These are phyloP conservation scores for Cryptotermes secundus DNA, from an alignment of 1,140 invertebrate genomes.

Conservation along the genomic window DNA sequence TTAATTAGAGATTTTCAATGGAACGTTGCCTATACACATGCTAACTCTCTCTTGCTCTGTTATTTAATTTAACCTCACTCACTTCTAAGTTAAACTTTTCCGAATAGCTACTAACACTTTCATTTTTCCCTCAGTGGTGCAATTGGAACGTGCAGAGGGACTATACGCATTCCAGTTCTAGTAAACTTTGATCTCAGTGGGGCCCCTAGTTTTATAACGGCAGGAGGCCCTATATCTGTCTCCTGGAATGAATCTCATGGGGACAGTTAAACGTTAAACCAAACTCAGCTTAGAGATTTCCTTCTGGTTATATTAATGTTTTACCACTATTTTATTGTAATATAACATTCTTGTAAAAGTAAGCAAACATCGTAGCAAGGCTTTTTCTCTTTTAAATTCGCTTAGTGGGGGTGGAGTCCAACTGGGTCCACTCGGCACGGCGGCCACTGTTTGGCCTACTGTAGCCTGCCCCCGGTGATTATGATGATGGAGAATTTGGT, in stretches of 20 bases:
- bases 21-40: neutral
- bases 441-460: too few species aligned
- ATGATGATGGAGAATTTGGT: too few species aligned
- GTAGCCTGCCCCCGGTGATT: too few species aligned
- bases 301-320: too few species aligned
- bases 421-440: too few species aligned
- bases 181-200: neutral
- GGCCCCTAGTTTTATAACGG: neutral
- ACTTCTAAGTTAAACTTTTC: neutral
- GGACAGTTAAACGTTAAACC: neutral
- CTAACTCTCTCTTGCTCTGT: neutral
- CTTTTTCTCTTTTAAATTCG: too few species aligned
- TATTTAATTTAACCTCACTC: neutral
- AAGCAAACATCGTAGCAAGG: too few species aligned
- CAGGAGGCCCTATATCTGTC: neutral
- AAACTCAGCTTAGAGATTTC: too few species aligned
- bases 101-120: neutral
- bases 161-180: neutral
- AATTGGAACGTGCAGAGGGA: neutral
- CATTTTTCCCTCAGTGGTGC: neutral
- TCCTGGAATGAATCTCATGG: neutral
- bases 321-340: too few species aligned
- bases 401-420: too few species aligned
- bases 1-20: neutral
- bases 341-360: too few species aligned